phyloP scores from a whole-genome alignment of 2,888 invertebrate genomes.

The Tetanocera ferruginea region DNA sequence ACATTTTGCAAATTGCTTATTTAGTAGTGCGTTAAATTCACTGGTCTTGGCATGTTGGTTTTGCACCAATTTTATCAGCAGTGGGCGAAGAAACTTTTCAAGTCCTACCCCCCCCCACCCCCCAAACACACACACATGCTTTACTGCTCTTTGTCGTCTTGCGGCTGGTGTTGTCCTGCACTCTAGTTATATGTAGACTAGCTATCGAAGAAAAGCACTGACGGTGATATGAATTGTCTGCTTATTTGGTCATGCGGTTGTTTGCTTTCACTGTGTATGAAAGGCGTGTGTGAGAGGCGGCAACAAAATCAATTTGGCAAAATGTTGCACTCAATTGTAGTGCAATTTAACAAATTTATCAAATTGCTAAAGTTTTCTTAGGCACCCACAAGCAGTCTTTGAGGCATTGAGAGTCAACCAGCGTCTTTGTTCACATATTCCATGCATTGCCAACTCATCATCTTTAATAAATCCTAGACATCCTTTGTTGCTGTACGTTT shows the following conservation, averaged over 20 bases:
- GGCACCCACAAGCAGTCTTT: no score
- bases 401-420: no score
- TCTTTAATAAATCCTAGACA: neutral
- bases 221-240: slow-evolving; percentile 26
- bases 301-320: slow-evolving; percentile 1
- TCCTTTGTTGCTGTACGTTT: neutral
- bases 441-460: neutral
- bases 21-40: slow-evolving; percentile 67
- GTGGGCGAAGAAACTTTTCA: neutral
- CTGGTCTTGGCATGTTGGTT: slow-evolving; percentile 47
- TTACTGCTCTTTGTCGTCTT: neutral
- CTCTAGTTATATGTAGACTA: neutral
- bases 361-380: no score
- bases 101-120: neutral
- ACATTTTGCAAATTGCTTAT: slow-evolving; percentile 69
- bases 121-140: neutral
- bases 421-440: neutral
- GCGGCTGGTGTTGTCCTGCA: neutral
- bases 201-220: slow-evolving; percentile 5
- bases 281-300: neutral
- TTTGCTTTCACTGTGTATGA: neutral
- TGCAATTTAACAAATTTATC: no score
- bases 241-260: slow-evolving; percentile 15
- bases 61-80: slow-evolving; percentile 52
- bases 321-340: neutral